Conservation (phyloP, 1,140 invertebrate species). For the Thaumetopoea pityocampa region DNA sequence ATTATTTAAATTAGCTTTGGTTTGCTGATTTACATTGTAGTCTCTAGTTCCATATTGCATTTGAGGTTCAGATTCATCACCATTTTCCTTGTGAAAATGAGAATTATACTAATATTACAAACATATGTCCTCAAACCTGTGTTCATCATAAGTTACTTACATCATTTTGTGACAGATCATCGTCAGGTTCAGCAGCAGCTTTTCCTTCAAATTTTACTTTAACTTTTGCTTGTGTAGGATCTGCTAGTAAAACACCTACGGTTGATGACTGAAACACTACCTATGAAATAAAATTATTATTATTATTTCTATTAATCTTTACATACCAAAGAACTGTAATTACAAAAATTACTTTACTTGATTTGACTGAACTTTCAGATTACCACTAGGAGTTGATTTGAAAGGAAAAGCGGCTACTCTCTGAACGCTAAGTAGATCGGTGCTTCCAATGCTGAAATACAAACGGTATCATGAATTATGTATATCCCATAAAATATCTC, state of each 20-base stretch:
- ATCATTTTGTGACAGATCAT: slow-evolving; percentile 22
- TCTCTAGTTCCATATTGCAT: slow-evolving; percentile 32
- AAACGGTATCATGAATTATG: too few species aligned
- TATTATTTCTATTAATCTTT: neutral
- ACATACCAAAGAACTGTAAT: neutral
- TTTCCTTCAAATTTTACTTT: slow-evolving; percentile 77
- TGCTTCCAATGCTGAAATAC: slow-evolving; percentile 37
- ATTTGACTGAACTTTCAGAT: slow-evolving; percentile 80
- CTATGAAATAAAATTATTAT: slow-evolving; percentile 39
- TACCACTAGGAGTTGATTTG: slow-evolving; percentile 80
- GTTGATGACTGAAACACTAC: slow-evolving; percentile 83
- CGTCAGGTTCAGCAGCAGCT: slow-evolving; percentile 36
- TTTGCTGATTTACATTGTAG: slow-evolving; percentile 19
- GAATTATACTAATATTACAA: too few species aligned
- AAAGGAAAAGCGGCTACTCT: slow-evolving; percentile 76
- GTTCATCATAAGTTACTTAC: slow-evolving; percentile 9
- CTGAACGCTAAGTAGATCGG: slow-evolving; percentile 35
- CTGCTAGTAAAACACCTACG: slow-evolving; percentile 80
- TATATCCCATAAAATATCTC: neutral
- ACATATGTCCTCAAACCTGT: too few species aligned
- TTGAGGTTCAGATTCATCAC: slow-evolving; percentile 32
- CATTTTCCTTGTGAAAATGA: slow-evolving; percentile 25
- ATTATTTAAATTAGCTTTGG: slow-evolving; percentile 12
- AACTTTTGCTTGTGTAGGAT: slow-evolving; percentile 79
- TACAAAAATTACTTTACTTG: slow-evolving; percentile 66